Evolutionary conservation across 2,888 invertebrate genomes (phyloP), one percentile per base, ranked within the genome.

Genomic region (Xestia c-nigrum): DNA sequence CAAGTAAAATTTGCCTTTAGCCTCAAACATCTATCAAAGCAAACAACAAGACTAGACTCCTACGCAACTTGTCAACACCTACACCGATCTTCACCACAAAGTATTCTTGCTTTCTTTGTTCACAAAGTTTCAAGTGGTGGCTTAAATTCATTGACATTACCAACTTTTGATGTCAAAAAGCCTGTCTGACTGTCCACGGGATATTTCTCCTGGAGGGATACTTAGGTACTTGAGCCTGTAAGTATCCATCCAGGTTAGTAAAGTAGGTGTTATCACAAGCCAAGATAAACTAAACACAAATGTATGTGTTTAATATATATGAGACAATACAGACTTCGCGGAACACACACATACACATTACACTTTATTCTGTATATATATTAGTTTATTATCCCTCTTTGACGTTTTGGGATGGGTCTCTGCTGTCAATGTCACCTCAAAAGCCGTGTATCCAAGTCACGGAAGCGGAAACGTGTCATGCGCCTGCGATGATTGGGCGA

Each of bases 1-100:
- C 14, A 38, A 57, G 31, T 59, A 47, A 19, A 52, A 57, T 43
- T 46, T 46, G 5, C 38, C 21, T 31, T 78, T 70, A n/a, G n/a
- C n/a, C n/a, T n/a, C 6, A 50, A 46, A 75, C 46, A 24, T 38
- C 38, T 65, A 46, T 52, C 31, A 73, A 50, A 43, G 40, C 40
- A 14, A 55, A 14, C 3, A 47, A n/a, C 19, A 71, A 55, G 14
- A 31, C 1, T 61, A 40, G 5, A 43, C 40, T 43, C 61, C 72
- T 40, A 79, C 31, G 47, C 55, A 38, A 5, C 3, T 43, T 66
- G 40, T 80, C n/a, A 19, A 14, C 14, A 14, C 14, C 31, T 50
- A 68, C 55, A 38, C 43, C 38, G 16, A 52, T 64, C 3, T 59
- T 31, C 31, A 61, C 38, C 31, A 9, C 9, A 61, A 61, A 21